Percentiles rank a stretch among this genome's conserved stretches.
phyloP scores from a whole-genome alignment of 2,113 vertebrate species.

The Myotis lucifugus region DNA sequence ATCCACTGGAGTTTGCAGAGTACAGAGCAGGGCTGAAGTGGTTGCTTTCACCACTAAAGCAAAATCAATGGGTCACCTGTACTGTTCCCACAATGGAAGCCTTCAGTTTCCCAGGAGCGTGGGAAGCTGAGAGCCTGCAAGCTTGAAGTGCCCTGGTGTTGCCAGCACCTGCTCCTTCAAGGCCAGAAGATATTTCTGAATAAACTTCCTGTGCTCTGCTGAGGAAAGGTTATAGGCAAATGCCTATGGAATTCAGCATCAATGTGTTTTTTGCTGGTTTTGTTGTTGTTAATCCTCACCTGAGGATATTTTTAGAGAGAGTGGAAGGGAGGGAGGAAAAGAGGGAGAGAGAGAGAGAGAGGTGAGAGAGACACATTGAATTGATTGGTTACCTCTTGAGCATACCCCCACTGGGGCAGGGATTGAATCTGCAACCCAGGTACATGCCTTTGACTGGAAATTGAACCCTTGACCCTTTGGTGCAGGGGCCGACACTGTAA shows the following conservation, averaged over 20 bases:
- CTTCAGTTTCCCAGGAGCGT: fast-evolving
- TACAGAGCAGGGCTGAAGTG: neutral
- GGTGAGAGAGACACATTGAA: no score
- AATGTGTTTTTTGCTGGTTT: neutral
- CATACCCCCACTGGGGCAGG: no score
- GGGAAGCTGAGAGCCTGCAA: neutral
- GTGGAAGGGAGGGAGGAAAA: no score
- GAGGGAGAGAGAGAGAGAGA: no score
- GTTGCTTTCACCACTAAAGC: neutral
- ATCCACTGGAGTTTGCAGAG: neutral
- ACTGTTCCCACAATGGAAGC: neutral
- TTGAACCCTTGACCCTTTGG: neutral
- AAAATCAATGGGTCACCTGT: neutral
- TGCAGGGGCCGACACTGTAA: neutral
- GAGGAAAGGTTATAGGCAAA: neutral
- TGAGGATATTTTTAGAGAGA: neutral
- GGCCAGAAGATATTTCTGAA: neutral
- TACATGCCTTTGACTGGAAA: neutral
- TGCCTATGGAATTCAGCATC: neutral
- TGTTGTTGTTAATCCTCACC: neutral
- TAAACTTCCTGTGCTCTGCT: neutral
- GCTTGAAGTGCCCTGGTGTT: neutral
- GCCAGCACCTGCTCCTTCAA: neutral
- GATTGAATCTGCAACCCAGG: no score
- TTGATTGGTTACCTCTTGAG: no score